Percentiles rank a stretch among this genome's conserved stretches.
phyloP scores from a whole-genome alignment of 2,113 vertebrate species.

The Felis chaus region DNA sequence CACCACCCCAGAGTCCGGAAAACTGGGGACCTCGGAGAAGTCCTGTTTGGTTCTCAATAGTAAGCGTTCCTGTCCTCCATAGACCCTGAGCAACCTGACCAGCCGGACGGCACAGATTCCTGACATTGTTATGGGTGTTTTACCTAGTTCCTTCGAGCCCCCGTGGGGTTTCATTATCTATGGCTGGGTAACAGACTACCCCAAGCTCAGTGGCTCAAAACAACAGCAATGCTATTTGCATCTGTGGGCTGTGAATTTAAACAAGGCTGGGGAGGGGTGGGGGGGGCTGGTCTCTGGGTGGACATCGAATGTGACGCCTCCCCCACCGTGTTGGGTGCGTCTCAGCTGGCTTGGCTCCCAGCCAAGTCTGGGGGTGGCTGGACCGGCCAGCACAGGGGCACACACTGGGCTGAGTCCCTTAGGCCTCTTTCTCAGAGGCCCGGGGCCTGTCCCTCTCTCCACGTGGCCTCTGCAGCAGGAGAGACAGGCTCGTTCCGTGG shows the following conservation, averaged over 20 bases:
- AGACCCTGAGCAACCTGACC: not conserved
- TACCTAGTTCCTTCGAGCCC: not conserved
- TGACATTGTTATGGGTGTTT: not conserved
- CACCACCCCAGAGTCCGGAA: not conserved
- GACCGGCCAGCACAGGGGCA: not conserved
- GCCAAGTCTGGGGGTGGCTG: not conserved
- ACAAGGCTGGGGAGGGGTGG: fast-evolving
- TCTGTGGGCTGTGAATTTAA: not conserved
- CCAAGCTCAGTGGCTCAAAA: not conserved
- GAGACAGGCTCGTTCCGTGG: fast-evolving
- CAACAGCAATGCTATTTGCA: not conserved
- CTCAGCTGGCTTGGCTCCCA: not conserved
- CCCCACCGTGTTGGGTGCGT: fast-evolving
- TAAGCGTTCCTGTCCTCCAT: no score
- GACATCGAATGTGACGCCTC: fast-evolving
- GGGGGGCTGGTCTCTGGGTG: fast-evolving
- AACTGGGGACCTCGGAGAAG: not conserved
- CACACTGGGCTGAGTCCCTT: not conserved
- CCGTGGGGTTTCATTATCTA: not conserved
- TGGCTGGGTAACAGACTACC: not conserved
- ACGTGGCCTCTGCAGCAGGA: fast-evolving
- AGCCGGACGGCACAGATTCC: not conserved
- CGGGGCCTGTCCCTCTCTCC: not conserved
- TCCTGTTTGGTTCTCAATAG: not conserved
- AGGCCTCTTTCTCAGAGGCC: fast-evolving